Conservation (phyloP, 2,113 vertebrate genomes). For the Eretmodus cyanostictus region DNA sequence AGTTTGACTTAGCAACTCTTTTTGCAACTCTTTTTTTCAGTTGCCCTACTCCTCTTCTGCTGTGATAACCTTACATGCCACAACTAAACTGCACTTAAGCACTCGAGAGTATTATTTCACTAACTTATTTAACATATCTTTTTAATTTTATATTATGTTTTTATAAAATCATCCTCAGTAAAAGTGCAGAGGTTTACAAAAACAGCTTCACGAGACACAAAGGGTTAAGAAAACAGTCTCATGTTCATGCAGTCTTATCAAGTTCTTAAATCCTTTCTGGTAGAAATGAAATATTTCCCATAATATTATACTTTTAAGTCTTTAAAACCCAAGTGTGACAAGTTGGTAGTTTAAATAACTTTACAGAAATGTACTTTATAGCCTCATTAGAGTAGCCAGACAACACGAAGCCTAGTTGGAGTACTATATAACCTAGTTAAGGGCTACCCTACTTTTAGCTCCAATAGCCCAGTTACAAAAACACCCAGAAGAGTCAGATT, state of each 20-base stretch:
- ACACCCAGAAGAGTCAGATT: slow-evolving; percentile 48
- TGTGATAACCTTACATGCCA: neutral
- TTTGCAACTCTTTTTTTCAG: neutral
- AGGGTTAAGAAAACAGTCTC: neutral
- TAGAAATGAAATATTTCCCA: neutral
- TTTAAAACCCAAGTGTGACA: neutral
- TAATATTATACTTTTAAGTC: neutral
- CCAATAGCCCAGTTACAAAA: slow-evolving; percentile 60
- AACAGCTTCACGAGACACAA: neutral
- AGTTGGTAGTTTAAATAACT: neutral
- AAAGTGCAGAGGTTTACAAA: neutral
- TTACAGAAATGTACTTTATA: slow-evolving; percentile 4
- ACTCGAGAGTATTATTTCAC: neutral
- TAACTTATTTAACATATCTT: neutral
- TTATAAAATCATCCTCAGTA: neutral
- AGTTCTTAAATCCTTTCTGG: neutral
- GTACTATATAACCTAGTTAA: slow-evolving; percentile 47
- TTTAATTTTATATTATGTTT: neutral
- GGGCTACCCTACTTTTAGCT: slow-evolving; percentile 59
- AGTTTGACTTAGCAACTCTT: neutral
- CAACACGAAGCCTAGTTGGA: slow-evolving; percentile 4
- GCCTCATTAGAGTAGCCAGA: slow-evolving; percentile 37
- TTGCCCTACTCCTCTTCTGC: neutral
- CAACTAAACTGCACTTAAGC: neutral
- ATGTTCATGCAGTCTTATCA: neutral